Evolutionary conservation across 2,113 vertebrate species (phyloP), one percentile per base, ranked within the genome.

Genomic region (Thalassarche chlororhynchos): DNA sequence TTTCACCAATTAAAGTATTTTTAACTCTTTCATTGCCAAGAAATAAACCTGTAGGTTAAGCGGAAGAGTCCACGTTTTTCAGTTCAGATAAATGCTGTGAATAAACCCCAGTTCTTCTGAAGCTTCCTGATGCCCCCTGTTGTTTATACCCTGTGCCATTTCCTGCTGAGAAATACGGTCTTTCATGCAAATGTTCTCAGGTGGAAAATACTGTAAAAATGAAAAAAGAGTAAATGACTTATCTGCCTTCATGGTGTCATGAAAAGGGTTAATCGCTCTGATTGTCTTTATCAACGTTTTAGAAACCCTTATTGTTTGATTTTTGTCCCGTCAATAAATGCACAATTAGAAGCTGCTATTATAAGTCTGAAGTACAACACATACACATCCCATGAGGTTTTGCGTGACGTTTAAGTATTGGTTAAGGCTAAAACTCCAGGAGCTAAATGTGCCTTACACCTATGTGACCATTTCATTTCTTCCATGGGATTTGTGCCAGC

Each of bases 341-440:
- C 17, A 5, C 16, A 44, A 13, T 36, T 60, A 34, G 19, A 61
- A 55, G 17, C 12, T 76, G 29, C 18, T 17, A 0, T 31, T 31
- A 1, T 19, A 55, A 51, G 4, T 21, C 13, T 47, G 52, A 47
- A 42, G 11, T 12, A 16, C 7, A 23, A 4, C 4, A 12, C 23
- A 5, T 0, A 13, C 9, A 5, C 24, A 18, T 10, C 29, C 15
- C 12, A 1, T 2, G 9, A 36, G 5, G 4, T 23, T 81, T 40
- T 51, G 6, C 1, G 0, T 8, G 32, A n/a, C 19, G 5, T 11
- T 2, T 13, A 38, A 28, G 5, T 11, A 40, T 9, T 10, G 1
- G 3, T 7, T 42, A 42, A 78, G 8, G 21, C 34, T 60, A 26
- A 58, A 87, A 64, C 8, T 54, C 25, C 23, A 25, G 36, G 15